Evolutionary conservation across 2,888 invertebrate species (phyloP).

Genomic region (Tineola bisselliella): DNA sequence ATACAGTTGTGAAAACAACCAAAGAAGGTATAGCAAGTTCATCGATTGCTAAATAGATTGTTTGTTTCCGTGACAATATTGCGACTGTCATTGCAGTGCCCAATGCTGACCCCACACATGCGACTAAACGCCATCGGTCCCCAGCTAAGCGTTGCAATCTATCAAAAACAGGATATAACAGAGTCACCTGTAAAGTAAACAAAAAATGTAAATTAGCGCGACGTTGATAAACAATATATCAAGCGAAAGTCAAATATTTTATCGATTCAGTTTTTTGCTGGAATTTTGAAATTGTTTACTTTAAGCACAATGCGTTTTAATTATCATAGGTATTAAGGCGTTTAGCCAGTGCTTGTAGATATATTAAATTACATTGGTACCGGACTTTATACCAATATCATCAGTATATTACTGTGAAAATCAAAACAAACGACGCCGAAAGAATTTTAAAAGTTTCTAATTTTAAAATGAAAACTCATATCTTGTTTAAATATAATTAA

Average conservation of each 20-base stretch:
- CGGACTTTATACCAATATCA: no score
- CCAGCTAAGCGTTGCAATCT: conserved; percentile 46
- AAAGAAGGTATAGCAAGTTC: conserved; percentile 46
- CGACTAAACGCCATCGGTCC: conserved; percentile 55
- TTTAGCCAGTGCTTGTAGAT: no score
- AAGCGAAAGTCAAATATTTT: neutral
- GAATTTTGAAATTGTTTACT: neutral
- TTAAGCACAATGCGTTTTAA: neutral
- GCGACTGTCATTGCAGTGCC: conserved; percentile 51
- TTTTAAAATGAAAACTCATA: no score
- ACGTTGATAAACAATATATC: neutral
- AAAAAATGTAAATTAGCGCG: neutral
- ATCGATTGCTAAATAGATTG: conserved; percentile 42
- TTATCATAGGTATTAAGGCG: no score
- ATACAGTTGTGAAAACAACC: conserved; percentile 40
- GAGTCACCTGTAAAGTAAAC: conserved; percentile 39
- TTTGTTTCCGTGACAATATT: conserved; percentile 41
- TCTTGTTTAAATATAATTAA: neutral
- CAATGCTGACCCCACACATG: conserved; percentile 43
- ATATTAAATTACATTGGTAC: no score
- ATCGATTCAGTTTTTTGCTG: no score
- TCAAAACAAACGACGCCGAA: no score
- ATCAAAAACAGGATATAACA: conserved; percentile 54
- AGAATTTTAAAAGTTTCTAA: no score
- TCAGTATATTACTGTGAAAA: no score